These are phyloP conservation scores for Cephalopholis sonnerati DNA, from an alignment of 2,113 vertebrate genomes.

Conservation along the genomic window DNA sequence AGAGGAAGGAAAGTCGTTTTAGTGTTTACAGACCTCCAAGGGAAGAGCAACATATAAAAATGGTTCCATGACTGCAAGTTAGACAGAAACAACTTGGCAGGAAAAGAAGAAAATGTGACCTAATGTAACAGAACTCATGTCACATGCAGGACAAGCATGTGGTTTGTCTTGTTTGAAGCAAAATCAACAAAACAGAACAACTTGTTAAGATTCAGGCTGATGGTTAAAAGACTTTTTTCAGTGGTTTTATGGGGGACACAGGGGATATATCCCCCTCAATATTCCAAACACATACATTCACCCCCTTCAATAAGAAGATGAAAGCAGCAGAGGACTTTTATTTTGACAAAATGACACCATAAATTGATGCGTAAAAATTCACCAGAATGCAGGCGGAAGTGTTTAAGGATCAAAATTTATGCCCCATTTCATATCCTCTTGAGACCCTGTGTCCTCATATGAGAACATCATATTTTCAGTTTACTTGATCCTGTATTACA, in stretches of 20 bases:
- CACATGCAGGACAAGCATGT: neutral
- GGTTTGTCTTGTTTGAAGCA: neutral
- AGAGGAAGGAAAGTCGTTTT: neutral
- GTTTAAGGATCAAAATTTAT: too few relatives aligned
- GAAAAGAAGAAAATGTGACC: constrained; percentile 2
- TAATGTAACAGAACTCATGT: neutral
- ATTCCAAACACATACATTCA: too few relatives aligned
- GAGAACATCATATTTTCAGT: too few relatives aligned
- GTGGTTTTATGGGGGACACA: neutral
- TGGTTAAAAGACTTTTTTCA: neutral
- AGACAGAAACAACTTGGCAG: neutral
- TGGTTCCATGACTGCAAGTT: neutral
- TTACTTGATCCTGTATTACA: too few relatives aligned
- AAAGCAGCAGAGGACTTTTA: too few relatives aligned
- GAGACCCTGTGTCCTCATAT: too few relatives aligned
- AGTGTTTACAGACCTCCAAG: constrained; percentile 4
- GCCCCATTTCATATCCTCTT: too few relatives aligned
- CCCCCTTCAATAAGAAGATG: too few relatives aligned
- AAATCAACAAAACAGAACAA: neutral
- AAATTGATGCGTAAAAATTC: too few relatives aligned
- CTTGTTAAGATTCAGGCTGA: neutral
- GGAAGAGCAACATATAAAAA: neutral
- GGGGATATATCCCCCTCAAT: too few relatives aligned
- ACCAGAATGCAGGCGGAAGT: too few relatives aligned
- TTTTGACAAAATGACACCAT: too few relatives aligned